A percentile compares a stretch with the other conserved stretches of the same genome.
These are phyloP conservation scores for Norana najaformis DNA, from an alignment of 2,888 invertebrate species.

Conservation along the genomic window DNA sequence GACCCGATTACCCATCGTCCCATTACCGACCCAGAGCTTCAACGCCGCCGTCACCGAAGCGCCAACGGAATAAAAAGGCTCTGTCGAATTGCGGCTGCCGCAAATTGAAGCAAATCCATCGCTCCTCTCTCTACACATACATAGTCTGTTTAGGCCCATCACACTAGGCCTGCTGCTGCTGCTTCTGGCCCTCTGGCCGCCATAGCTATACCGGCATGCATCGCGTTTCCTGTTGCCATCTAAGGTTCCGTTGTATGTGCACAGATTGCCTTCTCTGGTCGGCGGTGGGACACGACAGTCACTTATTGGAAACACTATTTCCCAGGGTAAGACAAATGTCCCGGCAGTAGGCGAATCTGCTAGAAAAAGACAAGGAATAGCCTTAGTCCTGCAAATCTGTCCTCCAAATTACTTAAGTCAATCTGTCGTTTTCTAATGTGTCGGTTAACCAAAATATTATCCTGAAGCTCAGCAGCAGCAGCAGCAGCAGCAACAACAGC, in stretches of 20 bases:
- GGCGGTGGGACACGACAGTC: neutral
- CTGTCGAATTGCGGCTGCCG: neutral
- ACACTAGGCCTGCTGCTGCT: neutral
- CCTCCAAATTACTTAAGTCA: neutral
- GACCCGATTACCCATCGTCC: neutral
- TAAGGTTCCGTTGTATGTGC: neutral
- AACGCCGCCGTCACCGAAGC: neutral
- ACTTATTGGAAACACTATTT: neutral
- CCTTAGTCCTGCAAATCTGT: too few relatives aligned
- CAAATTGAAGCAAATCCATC: constrained; percentile 13
- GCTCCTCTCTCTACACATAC: neutral
- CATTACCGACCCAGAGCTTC: neutral
- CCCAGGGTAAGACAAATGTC: too few relatives aligned
- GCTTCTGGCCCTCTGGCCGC: neutral
- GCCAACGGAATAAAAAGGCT: neutral
- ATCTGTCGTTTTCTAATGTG: neutral
- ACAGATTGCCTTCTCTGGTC: neutral
- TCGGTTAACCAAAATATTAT: neutral
- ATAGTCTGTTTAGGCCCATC: neutral
- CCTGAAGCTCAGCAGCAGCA: neutral
- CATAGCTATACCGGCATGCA: neutral
- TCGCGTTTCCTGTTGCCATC: neutral
- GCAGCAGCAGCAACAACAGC: neutral
- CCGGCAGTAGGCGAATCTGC: too few relatives aligned
- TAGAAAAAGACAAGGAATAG: too few relatives aligned